Conservation (phyloP, 2,888 invertebrate species). For the Blomia tropicalis region DNA sequence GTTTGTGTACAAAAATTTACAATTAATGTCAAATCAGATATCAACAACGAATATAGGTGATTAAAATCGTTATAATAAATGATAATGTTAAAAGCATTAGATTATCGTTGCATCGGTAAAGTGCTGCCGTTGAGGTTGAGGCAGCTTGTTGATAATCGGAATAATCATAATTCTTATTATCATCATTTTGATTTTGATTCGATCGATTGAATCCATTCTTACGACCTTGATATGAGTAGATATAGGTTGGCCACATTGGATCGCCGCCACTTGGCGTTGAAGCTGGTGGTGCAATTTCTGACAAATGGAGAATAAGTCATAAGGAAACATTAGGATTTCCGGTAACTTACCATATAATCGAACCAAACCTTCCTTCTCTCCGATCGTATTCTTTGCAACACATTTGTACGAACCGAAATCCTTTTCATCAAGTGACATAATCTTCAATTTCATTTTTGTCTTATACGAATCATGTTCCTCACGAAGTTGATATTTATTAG, state of each 20-base stretch:
- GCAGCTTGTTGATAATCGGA: not conserved
- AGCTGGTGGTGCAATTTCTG: not conserved
- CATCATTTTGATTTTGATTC: slow-evolving; percentile 8
- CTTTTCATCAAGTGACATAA: slow-evolving; percentile 24
- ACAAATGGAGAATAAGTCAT: not conserved
- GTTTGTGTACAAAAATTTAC: no score
- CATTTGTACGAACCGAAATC: slow-evolving; percentile 26
- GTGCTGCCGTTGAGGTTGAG: not conserved
- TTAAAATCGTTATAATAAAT: no score
- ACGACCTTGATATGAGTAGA: slow-evolving; percentile 6
- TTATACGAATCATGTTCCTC: slow-evolving; percentile 27
- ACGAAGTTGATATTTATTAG: slow-evolving; percentile 27
- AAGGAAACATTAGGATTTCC: not conserved
- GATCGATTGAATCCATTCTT: not conserved
- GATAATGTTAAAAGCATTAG: no score
- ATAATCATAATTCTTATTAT: slow-evolving; percentile 17
- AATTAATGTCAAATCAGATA: no score
- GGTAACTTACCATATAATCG: slow-evolving; percentile 23
- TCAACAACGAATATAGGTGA: no score
- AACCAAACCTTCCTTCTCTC: slow-evolving; percentile 25
- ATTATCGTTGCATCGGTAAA: no score
- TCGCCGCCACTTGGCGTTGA: not conserved
- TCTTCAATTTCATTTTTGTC: slow-evolving; percentile 24
- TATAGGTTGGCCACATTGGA: slow-evolving; percentile 9
- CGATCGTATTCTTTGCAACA: slow-evolving; percentile 26